Evolutionary conservation across 2,113 vertebrate species (phyloP).

Genomic region (Gallinago jamesoni): DNA sequence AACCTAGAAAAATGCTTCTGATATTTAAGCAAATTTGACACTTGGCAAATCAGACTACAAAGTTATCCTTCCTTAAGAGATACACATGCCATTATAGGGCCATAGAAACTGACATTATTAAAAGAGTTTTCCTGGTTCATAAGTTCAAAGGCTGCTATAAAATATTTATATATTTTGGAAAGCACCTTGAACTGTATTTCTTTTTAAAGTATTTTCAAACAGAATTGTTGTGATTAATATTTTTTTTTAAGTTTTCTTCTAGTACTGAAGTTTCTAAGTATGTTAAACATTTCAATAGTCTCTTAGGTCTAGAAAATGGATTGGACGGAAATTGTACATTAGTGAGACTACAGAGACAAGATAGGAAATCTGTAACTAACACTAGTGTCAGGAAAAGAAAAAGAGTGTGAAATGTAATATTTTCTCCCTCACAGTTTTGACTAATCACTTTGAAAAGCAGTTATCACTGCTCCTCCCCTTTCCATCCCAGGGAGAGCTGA

Average conservation of each 20-base stretch:
- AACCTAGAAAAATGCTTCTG: neutral
- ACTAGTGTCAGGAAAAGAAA: neutral
- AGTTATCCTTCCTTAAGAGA: neutral
- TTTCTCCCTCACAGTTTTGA: neutral
- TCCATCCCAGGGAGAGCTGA: neutral
- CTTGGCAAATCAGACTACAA: neutral
- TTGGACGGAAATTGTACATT: neutral
- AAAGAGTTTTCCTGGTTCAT: neutral
- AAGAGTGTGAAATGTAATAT: neutral
- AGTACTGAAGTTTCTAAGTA: neutral
- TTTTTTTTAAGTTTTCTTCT: neutral
- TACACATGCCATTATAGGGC: neutral
- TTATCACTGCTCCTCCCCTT: neutral
- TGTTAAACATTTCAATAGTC: neutral
- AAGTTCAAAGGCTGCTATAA: neutral
- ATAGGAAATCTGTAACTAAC: neutral
- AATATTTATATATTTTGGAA: neutral
- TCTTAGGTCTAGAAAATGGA: neutral
- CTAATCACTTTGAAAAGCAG: neutral
- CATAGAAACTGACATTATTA: neutral
- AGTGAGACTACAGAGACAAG: neutral
- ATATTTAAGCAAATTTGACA: slow-evolving; percentile 19
- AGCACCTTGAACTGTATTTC: neutral
- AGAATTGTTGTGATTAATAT: neutral
- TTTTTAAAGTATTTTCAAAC: neutral